These are phyloP conservation scores for Aplocera efformata DNA, from an alignment of 2,888 invertebrate genomes.

Conservation along the genomic window DNA sequence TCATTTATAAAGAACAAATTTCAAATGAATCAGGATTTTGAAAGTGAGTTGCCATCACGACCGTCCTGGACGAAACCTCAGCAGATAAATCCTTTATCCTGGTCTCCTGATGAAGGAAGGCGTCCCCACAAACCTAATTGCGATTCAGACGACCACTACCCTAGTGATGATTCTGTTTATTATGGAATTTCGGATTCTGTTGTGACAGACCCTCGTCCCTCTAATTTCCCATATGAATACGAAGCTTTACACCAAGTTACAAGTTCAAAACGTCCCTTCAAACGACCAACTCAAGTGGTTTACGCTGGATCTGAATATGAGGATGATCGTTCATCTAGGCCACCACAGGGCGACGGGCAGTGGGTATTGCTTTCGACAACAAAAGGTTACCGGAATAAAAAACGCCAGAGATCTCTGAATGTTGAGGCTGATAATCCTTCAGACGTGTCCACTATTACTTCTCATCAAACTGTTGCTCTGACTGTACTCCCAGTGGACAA, in stretches of 20 bases:
- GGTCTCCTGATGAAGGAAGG: conserved; percentile 66
- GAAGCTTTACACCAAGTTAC: conserved; percentile 63
- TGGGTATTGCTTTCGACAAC: conserved; percentile 90
- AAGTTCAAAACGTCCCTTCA: conserved; percentile 53
- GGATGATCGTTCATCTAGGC: conserved; percentile 62
- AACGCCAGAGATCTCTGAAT: conserved; percentile 65
- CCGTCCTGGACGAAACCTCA: conserved; percentile 63
- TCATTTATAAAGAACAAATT: conserved; percentile 65
- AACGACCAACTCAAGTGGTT: conserved; percentile 70
- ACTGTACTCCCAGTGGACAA: conserved; percentile 87
- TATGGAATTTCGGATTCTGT: conserved; percentile 68
- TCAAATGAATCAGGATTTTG: conserved; percentile 56
- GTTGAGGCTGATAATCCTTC: conserved; percentile 41
- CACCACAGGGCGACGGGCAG: conserved; percentile 85
- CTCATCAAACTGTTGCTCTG: conserved; percentile 81
- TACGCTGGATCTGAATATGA: conserved; percentile 74
- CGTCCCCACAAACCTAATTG: conserved; percentile 69
- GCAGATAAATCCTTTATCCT: conserved; percentile 47
- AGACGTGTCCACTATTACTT: conserved; percentile 57
- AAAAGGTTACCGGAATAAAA: conserved; percentile 84
- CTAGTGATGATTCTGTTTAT: conserved; percentile 53
- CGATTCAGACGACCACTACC: conserved; percentile 55
- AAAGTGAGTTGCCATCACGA: conserved; percentile 62
- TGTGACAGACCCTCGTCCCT: conserved; percentile 72
- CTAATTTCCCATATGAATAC: conserved; percentile 72